A percentile compares a stretch with the other conserved stretches of the same genome.
phyloP scores from a whole-genome alignment of 2,113 vertebrate genomes.

The Cyprinus carpio region DNA sequence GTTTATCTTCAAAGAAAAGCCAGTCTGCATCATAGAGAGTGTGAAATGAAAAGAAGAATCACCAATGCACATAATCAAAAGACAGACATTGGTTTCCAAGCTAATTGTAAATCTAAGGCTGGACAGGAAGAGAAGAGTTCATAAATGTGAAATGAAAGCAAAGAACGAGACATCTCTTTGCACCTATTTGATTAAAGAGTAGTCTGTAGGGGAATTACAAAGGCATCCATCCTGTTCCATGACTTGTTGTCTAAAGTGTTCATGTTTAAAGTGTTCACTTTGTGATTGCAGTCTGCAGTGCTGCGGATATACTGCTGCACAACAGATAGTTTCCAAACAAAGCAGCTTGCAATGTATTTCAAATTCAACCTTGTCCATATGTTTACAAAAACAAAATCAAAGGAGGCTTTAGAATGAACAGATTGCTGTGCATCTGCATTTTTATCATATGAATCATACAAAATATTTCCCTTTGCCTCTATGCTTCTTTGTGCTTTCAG shows the following conservation, averaged over 20 bases:
- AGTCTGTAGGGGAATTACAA: not conserved
- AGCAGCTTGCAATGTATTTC: not conserved
- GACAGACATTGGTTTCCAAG: not conserved
- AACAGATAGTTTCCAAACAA: not conserved
- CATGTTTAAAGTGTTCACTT: not conserved
- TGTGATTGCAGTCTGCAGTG: not conserved
- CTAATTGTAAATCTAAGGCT: too few species aligned
- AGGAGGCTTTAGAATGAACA: not conserved
- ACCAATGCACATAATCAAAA: constrained; percentile 6
- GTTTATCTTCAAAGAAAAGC: constrained; percentile 22
- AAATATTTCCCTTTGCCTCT: not conserved
- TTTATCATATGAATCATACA: not conserved
- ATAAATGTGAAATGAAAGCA: too few species aligned
- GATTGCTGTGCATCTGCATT: constrained; percentile 20
- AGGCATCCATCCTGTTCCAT: not conserved
- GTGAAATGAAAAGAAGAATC: not conserved
- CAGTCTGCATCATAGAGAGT: constrained; percentile 15
- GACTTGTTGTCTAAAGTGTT: constrained; percentile 4
- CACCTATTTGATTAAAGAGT: not conserved
- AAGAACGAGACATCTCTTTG: not conserved
- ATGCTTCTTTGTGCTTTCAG: not conserved
- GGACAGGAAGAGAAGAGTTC: too few species aligned
- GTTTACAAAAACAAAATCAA: constrained; percentile 7
- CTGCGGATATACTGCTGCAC: not conserved
- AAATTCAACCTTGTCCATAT: not conserved